Conservation (phyloP, 2,888 invertebrate genomes). For the Eulithis prunata region DNA sequence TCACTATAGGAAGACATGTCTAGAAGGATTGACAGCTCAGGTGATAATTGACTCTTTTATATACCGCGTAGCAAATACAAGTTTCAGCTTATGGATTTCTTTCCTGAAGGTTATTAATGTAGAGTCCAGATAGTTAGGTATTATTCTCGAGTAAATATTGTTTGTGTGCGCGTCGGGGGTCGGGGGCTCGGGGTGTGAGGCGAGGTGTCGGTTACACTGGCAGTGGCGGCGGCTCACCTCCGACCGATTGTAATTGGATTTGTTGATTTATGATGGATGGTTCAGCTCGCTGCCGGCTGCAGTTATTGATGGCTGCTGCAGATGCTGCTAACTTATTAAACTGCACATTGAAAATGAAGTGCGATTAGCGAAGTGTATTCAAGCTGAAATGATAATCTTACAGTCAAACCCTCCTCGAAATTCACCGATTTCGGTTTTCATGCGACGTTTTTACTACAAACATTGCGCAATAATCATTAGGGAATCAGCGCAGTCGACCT, state of each 20-base stretch:
- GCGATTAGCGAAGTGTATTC: too few species aligned
- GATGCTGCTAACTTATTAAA: too few species aligned
- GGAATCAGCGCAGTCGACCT: neutral
- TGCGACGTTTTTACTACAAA: too few species aligned
- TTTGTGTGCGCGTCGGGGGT: neutral
- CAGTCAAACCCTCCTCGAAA: too few species aligned
- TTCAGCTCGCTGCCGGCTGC: constrained; percentile 5
- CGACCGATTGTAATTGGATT: constrained; percentile 31
- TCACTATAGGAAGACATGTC: neutral
- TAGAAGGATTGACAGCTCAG: too few species aligned
- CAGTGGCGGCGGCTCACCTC: constrained; percentile 12
- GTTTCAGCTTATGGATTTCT: too few species aligned
- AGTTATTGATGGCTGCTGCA: neutral
- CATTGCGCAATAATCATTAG: constrained; percentile 7
- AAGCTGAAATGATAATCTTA: too few species aligned
- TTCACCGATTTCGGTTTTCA: too few species aligned
- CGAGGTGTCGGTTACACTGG: constrained; percentile 1
- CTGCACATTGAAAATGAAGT: too few species aligned
- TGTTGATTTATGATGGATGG: constrained; percentile 37
- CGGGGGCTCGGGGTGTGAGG: neutral
- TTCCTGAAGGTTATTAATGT: neutral
- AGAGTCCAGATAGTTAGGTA: neutral
- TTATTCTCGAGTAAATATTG: neutral
- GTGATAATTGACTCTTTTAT: too few species aligned
- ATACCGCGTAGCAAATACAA: too few species aligned